These are phyloP conservation scores for Pitta sordida DNA, from an alignment of 2,113 vertebrate genomes.

Conservation along the genomic window DNA sequence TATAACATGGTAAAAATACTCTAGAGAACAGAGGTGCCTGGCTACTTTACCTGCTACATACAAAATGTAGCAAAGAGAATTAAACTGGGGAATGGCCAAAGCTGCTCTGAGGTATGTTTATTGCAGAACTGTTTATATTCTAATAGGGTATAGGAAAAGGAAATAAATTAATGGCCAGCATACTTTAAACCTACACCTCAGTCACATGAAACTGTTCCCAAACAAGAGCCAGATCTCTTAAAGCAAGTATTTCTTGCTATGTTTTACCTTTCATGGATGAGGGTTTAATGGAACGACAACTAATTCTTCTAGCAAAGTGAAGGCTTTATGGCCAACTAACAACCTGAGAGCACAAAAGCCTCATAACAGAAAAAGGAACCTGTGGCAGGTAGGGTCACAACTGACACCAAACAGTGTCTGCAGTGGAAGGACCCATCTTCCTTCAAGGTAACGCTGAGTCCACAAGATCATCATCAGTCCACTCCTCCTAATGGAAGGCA, in stretches of 20 bases:
- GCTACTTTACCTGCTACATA: no score
- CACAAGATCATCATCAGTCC: slow-evolving; percentile 87
- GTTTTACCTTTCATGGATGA: background rate
- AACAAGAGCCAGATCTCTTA: background rate
- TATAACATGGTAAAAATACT: no score
- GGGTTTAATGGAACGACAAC: background rate
- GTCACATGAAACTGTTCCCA: background rate
- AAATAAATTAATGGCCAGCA: no score
- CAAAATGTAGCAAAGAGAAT: no score
- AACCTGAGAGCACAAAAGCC: background rate
- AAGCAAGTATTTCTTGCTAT: background rate
- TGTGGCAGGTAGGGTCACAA: background rate
- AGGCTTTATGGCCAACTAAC: background rate
- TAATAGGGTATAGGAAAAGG: no score
- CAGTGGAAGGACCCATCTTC: background rate
- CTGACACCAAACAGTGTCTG: accelerated
- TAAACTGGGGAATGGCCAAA: no score
- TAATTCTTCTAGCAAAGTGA: accelerated
- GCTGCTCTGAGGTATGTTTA: no score
- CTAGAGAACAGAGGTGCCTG: no score
- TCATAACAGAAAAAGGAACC: background rate
- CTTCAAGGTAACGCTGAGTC: slow-evolving; percentile 22
- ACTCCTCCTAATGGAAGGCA: slow-evolving; percentile 78
- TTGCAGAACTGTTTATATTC: no score
- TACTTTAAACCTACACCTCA: background rate